Base-by-base conservation (phyloP, 2,888 invertebrate genomes). In the Prosopocoilus inquinatus region DNA sequence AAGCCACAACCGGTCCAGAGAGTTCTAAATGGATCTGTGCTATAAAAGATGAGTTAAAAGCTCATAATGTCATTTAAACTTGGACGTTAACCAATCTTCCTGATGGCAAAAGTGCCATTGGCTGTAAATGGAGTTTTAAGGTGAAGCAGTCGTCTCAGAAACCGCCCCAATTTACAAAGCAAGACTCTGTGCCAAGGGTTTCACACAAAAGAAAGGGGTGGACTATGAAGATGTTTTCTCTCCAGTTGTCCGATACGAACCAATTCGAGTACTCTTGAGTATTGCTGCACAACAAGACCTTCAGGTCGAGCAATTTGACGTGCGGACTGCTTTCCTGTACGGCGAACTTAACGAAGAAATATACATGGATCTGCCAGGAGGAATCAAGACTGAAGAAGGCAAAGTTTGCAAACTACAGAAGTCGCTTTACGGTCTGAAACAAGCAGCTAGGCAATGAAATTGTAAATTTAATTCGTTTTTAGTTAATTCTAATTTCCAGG, bases 241-340 rank as follows among this genome's bases (percentile, higher is more conserved):
- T 12, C 66, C 67, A 2, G 58, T 58, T 16, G 55, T 53, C 8
- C 15, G 64, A 12, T 60, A 55, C 16, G 60, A 56, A 9, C 51
- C 62, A 33, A 53, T 65, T 2, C 45, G 64, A 48, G 33, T 50
- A 2, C 15, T 64, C 8, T 41, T 66, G 15, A 52, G 56, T 11
- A n/a, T n/a, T n/a, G n/a, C n/a, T n/a, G n/a, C n/a, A n/a, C n/a
- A n/a, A n/a, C n/a, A n/a, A n/a, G n/a, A 9, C 13, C 38, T 45
- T 2, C 20, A 63, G 20, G 39, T 67, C 2, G 8, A 44, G 8
- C 64, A 64, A 46, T 66, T 66, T 45, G 65, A 67, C 47, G 51
- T 66, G 12, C 62, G 63, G 50, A 66, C 65, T 1, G 65, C 65
- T 4, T 64, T 66, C 38, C 50, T 66, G 8, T 52, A 66, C 47